A percentile compares a stretch with the other conserved stretches of the same genome.
Conservation (phyloP, 2,888 invertebrate genomes). For the Colostygia pectinataria region DNA sequence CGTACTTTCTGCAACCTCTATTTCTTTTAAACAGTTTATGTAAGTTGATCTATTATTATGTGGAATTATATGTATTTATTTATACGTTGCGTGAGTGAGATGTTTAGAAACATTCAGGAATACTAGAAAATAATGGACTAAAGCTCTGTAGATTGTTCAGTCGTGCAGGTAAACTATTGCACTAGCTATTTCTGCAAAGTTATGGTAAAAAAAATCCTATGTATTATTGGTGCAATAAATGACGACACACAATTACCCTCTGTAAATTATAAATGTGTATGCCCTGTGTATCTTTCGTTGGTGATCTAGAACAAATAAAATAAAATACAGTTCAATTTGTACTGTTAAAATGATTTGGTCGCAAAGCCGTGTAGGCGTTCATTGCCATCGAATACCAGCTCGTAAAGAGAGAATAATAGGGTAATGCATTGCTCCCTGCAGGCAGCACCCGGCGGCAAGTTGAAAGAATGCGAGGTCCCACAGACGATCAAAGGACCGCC, state of each 20-base stretch:
- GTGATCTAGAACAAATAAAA: no score
- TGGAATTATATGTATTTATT: slow-evolving; percentile 30
- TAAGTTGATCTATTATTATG: slow-evolving; percentile 31
- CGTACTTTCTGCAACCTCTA: slow-evolving; percentile 25
- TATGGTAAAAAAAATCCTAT: slow-evolving; percentile 1
- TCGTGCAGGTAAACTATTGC: slow-evolving; percentile 16
- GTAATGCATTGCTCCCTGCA: slow-evolving; percentile 62
- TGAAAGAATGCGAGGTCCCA: slow-evolving; percentile 56
- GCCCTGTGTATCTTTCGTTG: no score
- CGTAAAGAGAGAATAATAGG: slow-evolving; percentile 32
- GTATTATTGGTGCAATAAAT: no score
- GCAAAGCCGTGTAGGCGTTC: background rate
- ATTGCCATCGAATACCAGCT: slow-evolving; percentile 24
- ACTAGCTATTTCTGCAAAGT: slow-evolving; percentile 5
- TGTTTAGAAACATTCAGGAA: slow-evolving; percentile 23
- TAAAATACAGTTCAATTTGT: slow-evolving; percentile 8
- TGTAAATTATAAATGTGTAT: no score
- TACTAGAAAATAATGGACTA: slow-evolving; percentile 11
- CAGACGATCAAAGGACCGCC: slow-evolving; percentile 65
- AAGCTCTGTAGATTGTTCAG: slow-evolving; percentile 8
- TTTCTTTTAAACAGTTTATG: slow-evolving; percentile 32
- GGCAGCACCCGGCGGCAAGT: slow-evolving; percentile 54
- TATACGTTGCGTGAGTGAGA: slow-evolving; percentile 29
- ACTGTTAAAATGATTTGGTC: no score
- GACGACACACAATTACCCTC: no score